Base-by-base conservation (phyloP, 2,888 invertebrate genomes). In the Drosophila putrida region DNA sequence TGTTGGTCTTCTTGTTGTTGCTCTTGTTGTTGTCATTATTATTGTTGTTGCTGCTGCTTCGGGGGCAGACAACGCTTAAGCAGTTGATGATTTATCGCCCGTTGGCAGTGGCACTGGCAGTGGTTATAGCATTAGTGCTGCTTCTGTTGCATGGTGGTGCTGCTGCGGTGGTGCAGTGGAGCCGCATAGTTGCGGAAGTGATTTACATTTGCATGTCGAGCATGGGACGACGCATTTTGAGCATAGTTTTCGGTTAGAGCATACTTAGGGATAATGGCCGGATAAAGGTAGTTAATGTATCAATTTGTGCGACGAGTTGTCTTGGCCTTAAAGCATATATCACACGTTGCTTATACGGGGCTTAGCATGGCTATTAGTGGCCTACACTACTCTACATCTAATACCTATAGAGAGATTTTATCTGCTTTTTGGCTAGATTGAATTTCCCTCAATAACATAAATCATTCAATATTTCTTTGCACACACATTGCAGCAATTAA, bases 231-330 rank as follows among this genome's bases (percentile, higher is more conserved):
- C 59, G 83, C 88, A 82, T 82, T 82, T 80, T 74, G 81, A 83
- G 88, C 83, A 82, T 82, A 82, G 88, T 82, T 82, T 82, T 80
- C 41, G 71, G 78, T 71, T 60, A 41, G 51, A 36, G 72, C 69
- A 77, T 73, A 70, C 78, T 81, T 70, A 66, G 75, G 71, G 83
- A 86, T 82, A 82, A 82, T 88, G 84, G 87, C 87, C 82, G 88
- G 88, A 88, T 82, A 88, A 86, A 77, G 82, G 88, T 88, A 82
- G 82, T 82, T 88, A 86, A 82, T 82, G 82, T 82, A 82, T 82
- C 82, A 82, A 82, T 82, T 88, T 86, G 62, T 64, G 51, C 67
- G 72, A 66, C 27, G 63, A 64, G 79, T 59, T 64, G 35, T 58
- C 39, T 20, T 51, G 70, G 43, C 50, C 57, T 15, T 55, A 25